Conservation (phyloP, 2,113 vertebrate genomes). For the Cryptotis parvus region DNA sequence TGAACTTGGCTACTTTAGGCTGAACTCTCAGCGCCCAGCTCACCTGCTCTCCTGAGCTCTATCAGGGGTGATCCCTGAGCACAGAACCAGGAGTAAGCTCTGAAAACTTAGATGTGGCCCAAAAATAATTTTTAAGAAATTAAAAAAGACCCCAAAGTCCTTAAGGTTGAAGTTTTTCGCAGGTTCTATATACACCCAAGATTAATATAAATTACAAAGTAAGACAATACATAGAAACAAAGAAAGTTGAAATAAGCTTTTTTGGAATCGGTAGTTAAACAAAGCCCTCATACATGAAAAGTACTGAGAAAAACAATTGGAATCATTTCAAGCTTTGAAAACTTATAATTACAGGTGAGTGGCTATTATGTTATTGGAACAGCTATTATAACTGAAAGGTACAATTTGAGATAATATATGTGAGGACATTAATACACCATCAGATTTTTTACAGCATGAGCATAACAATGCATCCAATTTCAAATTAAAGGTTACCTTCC, state of each 20-base stretch:
- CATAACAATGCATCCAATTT: constrained; percentile 65
- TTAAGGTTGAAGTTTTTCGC: not conserved
- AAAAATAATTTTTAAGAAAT: no score
- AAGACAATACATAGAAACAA: not conserved
- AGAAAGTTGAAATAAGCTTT: constrained; percentile 32
- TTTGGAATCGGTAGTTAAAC: constrained; percentile 1
- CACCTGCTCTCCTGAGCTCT: no score
- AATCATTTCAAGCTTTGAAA: constrained; percentile 77
- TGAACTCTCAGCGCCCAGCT: no score
- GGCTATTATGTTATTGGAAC: constrained; percentile 77
- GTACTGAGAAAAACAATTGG: constrained; percentile 71
- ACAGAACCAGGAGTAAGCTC: no score
- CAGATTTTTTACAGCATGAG: constrained; percentile 66
- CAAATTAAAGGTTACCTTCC: constrained; percentile 72
- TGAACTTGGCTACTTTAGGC: no score
- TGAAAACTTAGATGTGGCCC: no score
- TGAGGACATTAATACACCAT: constrained; percentile 73
- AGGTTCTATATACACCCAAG: not conserved
- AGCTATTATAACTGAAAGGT: constrained; percentile 76
- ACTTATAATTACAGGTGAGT: constrained; percentile 81
- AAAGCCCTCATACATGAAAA: constrained; percentile 37
- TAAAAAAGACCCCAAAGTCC: not conserved
- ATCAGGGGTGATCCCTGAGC: no score
- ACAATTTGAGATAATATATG: constrained; percentile 78
- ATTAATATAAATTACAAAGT: not conserved